phyloP scores from a whole-genome alignment of 2,113 vertebrate genomes.

The Calyptommatus sinebrachiatus region DNA sequence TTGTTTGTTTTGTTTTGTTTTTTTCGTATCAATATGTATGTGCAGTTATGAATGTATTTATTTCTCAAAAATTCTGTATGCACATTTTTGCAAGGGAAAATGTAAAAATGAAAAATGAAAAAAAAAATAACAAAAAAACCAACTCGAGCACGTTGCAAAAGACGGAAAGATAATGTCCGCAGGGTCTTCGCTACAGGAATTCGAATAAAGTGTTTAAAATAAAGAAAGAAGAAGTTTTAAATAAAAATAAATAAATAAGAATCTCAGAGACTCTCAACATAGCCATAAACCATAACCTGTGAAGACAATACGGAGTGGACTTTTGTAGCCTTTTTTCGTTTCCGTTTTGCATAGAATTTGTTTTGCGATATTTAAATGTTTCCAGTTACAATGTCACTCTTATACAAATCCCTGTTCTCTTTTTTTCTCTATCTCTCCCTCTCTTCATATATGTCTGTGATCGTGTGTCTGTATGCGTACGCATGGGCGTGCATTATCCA shows the following conservation, averaged over 20 bases:
- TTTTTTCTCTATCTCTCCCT: conserved; percentile 46
- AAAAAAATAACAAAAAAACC: conserved; percentile 59
- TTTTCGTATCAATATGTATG: conserved; percentile 93
- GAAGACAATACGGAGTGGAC: conserved; percentile 79
- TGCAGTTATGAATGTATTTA: conserved; percentile 99
- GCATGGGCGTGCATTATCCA: too few relatives aligned
- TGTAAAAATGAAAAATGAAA: conserved; percentile 1
- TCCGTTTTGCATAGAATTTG: conserved; percentile 59
- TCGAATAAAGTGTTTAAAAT: conserved; percentile 57
- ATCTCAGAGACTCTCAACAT: conserved; percentile 84
- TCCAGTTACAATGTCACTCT: conserved; percentile 70
- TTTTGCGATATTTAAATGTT: conserved; percentile 74
- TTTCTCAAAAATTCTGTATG: conserved; percentile 86
- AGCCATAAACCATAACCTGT: conserved; percentile 94
- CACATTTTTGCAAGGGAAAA: conserved; percentile 79
- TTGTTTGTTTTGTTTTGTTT: conserved; percentile 62
- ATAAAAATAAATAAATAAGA: conserved; percentile 72
- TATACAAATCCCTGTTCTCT: conserved; percentile 53
- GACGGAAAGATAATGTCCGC: conserved; percentile 63
- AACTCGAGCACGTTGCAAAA: conserved; percentile 69
- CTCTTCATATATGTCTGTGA: neutral
- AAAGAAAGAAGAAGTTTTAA: conserved; percentile 26
- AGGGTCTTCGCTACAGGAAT: conserved; percentile 76
- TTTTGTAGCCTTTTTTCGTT: conserved; percentile 64
- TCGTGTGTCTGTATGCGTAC: neutral